Evolutionary conservation across 2,888 invertebrate genomes (phyloP).

Genomic region (Lasioglossum pauxillum): DNA sequence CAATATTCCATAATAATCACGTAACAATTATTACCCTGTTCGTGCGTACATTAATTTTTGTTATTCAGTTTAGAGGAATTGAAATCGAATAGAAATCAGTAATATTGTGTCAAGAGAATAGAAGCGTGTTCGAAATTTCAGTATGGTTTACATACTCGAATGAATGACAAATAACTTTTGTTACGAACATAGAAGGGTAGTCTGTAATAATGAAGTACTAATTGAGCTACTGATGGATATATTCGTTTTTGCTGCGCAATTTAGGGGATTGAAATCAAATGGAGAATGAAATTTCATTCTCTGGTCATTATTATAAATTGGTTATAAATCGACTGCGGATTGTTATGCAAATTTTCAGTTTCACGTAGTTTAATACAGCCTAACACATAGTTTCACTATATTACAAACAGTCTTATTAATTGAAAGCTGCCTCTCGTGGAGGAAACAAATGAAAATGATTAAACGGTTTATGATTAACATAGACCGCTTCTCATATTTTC

Average conservation of each 20-base stretch:
- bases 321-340: not conserved
- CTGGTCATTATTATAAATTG: not conserved
- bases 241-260: not conserved
- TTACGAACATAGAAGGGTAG: not conserved
- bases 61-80: not conserved
- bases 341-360: not conserved
- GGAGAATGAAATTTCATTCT: not conserved
- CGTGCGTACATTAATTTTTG: not conserved
- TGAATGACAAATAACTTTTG: not conserved
- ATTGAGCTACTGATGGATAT: not conserved
- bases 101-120: not conserved
- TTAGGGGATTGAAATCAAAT: not conserved
- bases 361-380: too few species aligned
- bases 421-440: not conserved
- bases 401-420: not conserved
- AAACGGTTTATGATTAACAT: too few species aligned
- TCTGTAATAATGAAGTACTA: not conserved
- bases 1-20: not conserved
- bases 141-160: not conserved
- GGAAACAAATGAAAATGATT: too few species aligned
- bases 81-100: not conserved
- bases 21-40: not conserved
- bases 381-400: not conserved
- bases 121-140: not conserved
- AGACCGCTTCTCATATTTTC: too few species aligned